Base-by-base conservation (phyloP, 2,888 invertebrate genomes). In the Cheilosia variabilis region DNA sequence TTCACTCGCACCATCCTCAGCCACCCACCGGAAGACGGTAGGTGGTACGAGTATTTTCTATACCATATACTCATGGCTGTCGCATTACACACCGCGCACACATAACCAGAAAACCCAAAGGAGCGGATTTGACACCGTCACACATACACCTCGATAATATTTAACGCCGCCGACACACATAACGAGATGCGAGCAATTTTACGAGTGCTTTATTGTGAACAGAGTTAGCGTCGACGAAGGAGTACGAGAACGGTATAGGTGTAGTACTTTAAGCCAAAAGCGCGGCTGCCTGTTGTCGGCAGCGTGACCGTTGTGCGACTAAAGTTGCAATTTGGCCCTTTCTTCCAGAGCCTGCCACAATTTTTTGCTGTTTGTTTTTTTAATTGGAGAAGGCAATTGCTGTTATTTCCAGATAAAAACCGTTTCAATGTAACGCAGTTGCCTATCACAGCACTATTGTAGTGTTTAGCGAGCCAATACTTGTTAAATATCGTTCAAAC, bases 131-230 rank as follows among this genome's bases (percentile, higher is more conserved):
- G 75, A 80, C 80, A 66, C 69, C 60, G 34, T 71, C 53, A 50
- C 57, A 66, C 63, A 69, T 77, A 66, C 71, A 71, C n/a, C 10
- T 37, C 19, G 1, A 15, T n/a, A 22, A 37, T 13, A 58, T 41
- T 37, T 15, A 15, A 63, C 47, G 24, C 22, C 6, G 13, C 66
- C 41, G 2, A 27, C 47, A 58, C 43, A 10, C 41, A 66, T 69
- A 80, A 65, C 79, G 65, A 71, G 65, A 76, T 71, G 66, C 76
- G 75, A 86, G 37, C 80, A 80, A 80, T 86, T 86, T 86, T 80
- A 86, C 81, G 81, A 81, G 81, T 76, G 68, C 72, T 68, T 76
- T 77, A 72, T 75, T 76, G 76, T 66, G 57, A 71, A 55, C 37
- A 45, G 43, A 22, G 57, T 63, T 58, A 37, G 31, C 50, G 58